Base-by-base conservation (phyloP, 1,140 invertebrate genomes). In the Campoletis sonorensis region DNA sequence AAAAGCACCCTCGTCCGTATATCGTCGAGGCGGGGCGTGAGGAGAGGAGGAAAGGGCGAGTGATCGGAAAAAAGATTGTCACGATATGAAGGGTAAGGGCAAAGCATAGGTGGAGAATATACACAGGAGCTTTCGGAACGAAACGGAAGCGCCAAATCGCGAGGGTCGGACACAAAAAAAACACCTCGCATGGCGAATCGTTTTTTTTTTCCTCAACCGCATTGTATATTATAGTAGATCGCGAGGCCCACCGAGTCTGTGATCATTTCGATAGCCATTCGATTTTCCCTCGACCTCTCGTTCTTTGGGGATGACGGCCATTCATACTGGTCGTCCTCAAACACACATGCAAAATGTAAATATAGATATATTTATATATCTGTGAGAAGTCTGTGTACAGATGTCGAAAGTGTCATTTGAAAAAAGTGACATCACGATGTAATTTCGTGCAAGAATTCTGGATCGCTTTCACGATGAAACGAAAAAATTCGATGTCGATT, bases 101-200 rank as follows among this genome's bases (percentile, higher is more conserved):
- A 3, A 64, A 26, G n/a, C 61, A 7, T 23, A 23, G 61, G 11
- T 64, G 61, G 23, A 64, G 61, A 64, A 64, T 26, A 13, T 23
- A 26, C 18, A 8, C 18, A 8, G 18, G 21, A 23, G n/a, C 61
- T 27, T 23, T 23, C 23, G 61, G 23, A 64, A 27, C 23, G 61
- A 64, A 23, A 64, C 61, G 61, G 61, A 64, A 64, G 23, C 61
- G n/a, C 61, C 61, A 64, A 64, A 64, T 64, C 21, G 21, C 61
- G 61, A 64, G 61, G 61, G 61, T 64, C 21, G 10, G 21, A 15
- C 61, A 27, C n/a, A 26, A 64, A 64, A 64, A 64, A 64, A 64
- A 64, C 23, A 26, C 3, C n/a, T 54, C 51, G 51, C n/a, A 21
- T 54, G 51, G 51, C n/a, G n/a, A 54, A 54, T 54, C 51, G 51